A percentile compares a stretch with the other conserved stretches of the same genome.
Evolutionary conservation across 2,113 vertebrate genomes (phyloP).

Genomic region (Elephas maximus): DNA sequence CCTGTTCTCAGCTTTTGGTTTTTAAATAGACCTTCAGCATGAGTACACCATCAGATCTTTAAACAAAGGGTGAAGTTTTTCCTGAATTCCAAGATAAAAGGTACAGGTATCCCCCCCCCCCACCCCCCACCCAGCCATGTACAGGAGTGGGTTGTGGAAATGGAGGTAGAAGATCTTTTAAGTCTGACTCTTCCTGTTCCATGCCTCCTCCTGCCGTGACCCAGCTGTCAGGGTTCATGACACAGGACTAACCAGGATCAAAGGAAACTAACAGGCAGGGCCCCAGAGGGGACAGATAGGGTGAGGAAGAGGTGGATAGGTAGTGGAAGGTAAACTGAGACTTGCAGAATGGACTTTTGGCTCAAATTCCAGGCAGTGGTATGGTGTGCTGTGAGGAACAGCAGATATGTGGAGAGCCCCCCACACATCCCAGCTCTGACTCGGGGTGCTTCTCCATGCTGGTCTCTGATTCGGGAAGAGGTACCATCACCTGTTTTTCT

Average conservation of each 20-base stretch:
- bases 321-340: neutral
- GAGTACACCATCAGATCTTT: neutral
- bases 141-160: rapidly evolving
- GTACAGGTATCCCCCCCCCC: neutral
- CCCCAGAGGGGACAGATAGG: neutral
- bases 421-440: neutral
- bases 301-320: neutral
- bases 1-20: neutral
- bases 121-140: neutral
- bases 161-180: neutral
- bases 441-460: neutral
- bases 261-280: neutral
- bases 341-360: neutral
- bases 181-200: neutral
- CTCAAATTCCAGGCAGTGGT: neutral
- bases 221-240: neutral
- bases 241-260: neutral
- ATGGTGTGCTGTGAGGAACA: neutral
- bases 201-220: neutral
- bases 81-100: neutral
- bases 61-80: neutral
- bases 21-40: neutral
- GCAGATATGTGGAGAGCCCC: neutral
- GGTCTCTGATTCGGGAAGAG: neutral
- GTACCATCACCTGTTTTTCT: neutral